Evolutionary conservation across 37 sponge, comb jelly and placozoan genomes (phyloP).

Genomic region (Oopsacas minuta): DNA sequence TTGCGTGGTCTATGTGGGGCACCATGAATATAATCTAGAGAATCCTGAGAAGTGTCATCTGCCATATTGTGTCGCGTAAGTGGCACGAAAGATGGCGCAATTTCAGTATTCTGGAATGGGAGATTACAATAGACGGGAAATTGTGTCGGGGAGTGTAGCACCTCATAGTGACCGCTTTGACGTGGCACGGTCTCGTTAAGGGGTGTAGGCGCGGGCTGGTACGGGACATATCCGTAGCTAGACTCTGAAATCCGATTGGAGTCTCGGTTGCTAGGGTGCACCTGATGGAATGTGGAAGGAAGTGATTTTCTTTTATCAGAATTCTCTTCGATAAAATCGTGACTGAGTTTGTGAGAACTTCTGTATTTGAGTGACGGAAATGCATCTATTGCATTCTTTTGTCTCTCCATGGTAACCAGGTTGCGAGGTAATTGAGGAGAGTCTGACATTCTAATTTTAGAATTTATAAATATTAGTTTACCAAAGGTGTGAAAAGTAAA

Average conservation of each 20-base stretch:
- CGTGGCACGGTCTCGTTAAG: not conserved
- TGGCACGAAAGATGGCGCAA: conserved; percentile 12
- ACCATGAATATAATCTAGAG: not conserved
- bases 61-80: conserved; percentile 10
- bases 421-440: not conserved
- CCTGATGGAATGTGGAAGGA: conserved; percentile 10
- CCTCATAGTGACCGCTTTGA: not conserved
- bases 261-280: not conserved
- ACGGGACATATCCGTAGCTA: not conserved
- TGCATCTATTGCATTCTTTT: not conserved
- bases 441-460: not conserved
- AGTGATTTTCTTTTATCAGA: not conserved
- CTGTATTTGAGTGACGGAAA: not conserved
- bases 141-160: not conserved
- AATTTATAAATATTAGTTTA: not conserved
- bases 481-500: not conserved
- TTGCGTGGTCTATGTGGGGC: not conserved
- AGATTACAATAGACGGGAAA: not conserved
- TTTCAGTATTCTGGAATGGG: not conserved
- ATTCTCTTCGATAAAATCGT: not conserved
- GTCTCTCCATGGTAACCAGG: not conserved
- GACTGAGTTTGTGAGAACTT: not conserved
- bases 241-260: not conserved
- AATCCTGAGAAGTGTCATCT: not conserved
- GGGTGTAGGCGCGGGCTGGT: not conserved